Conservation (phyloP, 2,888 invertebrate species). For the Empis livida region DNA sequence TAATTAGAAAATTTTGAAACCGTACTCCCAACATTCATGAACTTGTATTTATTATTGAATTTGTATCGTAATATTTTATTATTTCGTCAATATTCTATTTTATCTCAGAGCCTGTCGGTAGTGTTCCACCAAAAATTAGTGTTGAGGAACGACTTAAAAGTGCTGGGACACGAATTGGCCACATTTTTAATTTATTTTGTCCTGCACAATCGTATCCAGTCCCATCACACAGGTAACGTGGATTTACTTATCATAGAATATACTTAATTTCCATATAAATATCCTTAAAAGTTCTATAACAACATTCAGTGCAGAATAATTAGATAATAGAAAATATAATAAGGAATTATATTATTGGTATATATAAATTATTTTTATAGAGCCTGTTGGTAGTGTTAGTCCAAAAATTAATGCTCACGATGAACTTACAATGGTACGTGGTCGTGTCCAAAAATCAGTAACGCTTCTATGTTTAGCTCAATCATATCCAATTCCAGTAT, state of each 20-base stretch:
- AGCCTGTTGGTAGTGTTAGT: conserved; percentile 38
- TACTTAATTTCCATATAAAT: neutral
- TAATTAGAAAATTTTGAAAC: neutral
- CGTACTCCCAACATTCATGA: conserved; percentile 17
- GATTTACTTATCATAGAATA: too few species aligned
- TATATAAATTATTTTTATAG: conserved; percentile 18
- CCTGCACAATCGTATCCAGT: conserved; percentile 65
- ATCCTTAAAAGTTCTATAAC: neutral
- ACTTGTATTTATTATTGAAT: conserved; percentile 1
- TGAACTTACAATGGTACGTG: conserved; percentile 41
- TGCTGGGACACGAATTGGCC: conserved; percentile 29
- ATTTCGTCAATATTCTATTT: conserved; percentile 2
- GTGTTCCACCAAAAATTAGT: conserved; percentile 38
- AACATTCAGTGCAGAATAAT: conserved; percentile 12
- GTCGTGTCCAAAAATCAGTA: conserved; percentile 38
- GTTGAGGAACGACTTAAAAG: conserved; percentile 48
- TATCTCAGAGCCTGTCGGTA: conserved; percentile 43
- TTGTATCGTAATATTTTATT: conserved; percentile 14
- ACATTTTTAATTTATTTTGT: conserved; percentile 52
- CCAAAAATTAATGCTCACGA: conserved; percentile 54
- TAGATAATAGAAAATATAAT: too few species aligned
- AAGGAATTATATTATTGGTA: neutral
- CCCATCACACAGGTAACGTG: conserved; percentile 46
- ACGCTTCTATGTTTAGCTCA: conserved; percentile 62
- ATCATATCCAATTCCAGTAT: conserved; percentile 51